A percentile compares a stretch with the other conserved stretches of the same genome.
Evolutionary conservation across 2,888 invertebrate species (phyloP).

Genomic region (Lydus trimaculatus): DNA sequence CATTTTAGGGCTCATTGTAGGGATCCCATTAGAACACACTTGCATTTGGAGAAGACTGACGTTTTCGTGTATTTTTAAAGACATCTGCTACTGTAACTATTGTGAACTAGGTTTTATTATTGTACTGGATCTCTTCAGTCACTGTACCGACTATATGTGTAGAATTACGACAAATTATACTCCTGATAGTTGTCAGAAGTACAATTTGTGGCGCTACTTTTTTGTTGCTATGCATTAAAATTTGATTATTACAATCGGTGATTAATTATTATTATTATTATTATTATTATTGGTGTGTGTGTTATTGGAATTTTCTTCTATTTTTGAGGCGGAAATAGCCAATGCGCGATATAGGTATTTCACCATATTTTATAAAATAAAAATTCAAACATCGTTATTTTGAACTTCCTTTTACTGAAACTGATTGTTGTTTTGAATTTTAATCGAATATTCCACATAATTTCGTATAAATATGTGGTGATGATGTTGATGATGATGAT

Average conservation of each 20-base stretch:
- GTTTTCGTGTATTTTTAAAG: too few relatives aligned
- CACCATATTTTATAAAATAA: conserved; percentile 44
- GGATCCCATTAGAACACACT: too few relatives aligned
- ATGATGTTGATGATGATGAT: background rate
- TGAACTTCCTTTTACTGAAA: conserved; percentile 43
- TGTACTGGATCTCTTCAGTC: too few relatives aligned
- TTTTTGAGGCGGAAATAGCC: conserved; percentile 44
- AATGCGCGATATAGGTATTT: conserved; percentile 33
- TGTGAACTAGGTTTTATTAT: too few relatives aligned
- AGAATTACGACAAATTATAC: too few relatives aligned
- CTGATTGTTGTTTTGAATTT: conserved; percentile 31
- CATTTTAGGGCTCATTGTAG: too few relatives aligned
- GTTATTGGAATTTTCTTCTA: conserved; percentile 6
- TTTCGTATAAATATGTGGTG: conserved; percentile 1
- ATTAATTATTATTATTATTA: background rate
- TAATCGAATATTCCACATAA: conserved; percentile 32
- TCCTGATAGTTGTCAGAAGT: too few relatives aligned
- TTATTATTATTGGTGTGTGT: background rate
- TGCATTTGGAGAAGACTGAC: too few relatives aligned
- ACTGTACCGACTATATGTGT: too few relatives aligned
- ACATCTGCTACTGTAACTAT: too few relatives aligned
- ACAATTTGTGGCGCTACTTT: too few relatives aligned
- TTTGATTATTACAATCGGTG: background rate
- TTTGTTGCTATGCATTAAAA: too few relatives aligned
- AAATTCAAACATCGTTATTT: conserved; percentile 45